phyloP scores from a whole-genome alignment of 2,113 vertebrate genomes.

The Notarius quadriscutis region DNA sequence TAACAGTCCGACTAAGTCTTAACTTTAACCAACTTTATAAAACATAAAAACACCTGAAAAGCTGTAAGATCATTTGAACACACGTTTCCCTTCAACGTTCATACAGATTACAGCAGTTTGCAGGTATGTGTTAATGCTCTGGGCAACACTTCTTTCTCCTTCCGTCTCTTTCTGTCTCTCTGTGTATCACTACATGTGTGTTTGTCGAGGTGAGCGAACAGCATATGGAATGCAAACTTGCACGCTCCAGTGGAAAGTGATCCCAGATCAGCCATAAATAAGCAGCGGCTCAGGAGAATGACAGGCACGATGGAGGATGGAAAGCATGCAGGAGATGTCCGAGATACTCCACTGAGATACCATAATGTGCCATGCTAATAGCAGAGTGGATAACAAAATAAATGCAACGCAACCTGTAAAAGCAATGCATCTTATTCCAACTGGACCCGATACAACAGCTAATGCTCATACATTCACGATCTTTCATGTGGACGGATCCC shows the following conservation, averaged over 20 bases:
- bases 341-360: neutral
- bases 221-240: slow-evolving; percentile 37
- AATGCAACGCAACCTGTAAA: neutral
- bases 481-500: neutral
- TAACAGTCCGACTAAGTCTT: neutral
- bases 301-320: slow-evolving; percentile 42
- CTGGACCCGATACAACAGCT: neutral
- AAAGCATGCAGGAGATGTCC: slow-evolving; percentile 34
- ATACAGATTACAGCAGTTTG: neutral
- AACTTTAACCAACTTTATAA: neutral
- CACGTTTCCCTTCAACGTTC: neutral
- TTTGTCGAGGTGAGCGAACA: slow-evolving; percentile 19
- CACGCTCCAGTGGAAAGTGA: slow-evolving; percentile 39
- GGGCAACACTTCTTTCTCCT: neutral
- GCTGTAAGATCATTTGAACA: neutral
- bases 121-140: slow-evolving; percentile 9
- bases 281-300: neutral
- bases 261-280: slow-evolving; percentile 43
- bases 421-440: neutral
- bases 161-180: slow-evolving; percentile 28
- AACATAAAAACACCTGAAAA: neutral
- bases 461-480: neutral
- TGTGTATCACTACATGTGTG: neutral
- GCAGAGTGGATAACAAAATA: neutral
- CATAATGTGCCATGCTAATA: neutral